Percentiles rank a stretch among this genome's conserved stretches.
Evolutionary conservation across 2,797 vertebrate species (phyloP).

Genomic region (Poecilia gillii): DNA sequence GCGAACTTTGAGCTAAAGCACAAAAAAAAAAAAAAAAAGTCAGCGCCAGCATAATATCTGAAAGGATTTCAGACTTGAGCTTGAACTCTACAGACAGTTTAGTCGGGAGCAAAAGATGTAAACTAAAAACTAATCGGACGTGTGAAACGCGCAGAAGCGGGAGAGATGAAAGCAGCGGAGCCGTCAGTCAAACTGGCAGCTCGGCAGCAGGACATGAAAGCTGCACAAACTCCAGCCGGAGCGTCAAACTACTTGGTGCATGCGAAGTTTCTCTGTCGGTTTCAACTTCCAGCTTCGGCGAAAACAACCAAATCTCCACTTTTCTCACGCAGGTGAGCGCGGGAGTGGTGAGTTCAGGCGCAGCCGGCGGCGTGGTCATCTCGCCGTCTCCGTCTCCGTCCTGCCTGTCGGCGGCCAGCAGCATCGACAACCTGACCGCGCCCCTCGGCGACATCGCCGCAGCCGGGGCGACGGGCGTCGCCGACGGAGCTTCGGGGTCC

Average conservation of each 20-base stretch:
- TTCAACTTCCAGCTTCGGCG: background rate
- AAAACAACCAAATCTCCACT: background rate
- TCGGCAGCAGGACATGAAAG: conserved; percentile 9
- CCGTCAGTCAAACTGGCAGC: conserved; percentile 3
- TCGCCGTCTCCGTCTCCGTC: conserved; percentile 94
- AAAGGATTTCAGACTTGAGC: background rate
- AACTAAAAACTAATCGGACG: conserved; percentile 14
- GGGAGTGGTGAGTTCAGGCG: conserved; percentile 61
- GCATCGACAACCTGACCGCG: conserved; percentile 92
- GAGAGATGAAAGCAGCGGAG: conserved; percentile 9
- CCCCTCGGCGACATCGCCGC: conserved; percentile 87
- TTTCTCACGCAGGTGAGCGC: conserved; percentile 61
- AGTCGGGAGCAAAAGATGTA: background rate
- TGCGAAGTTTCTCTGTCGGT: background rate
- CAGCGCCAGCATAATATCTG: background rate
- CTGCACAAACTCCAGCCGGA: conserved; percentile 5
- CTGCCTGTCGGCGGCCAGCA: conserved; percentile 95
- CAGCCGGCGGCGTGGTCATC: conserved; percentile 81
- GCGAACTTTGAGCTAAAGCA: background rate
- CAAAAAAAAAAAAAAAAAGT: background rate
- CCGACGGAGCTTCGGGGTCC: conserved; percentile 89
- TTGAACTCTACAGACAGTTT: conserved; percentile 3
- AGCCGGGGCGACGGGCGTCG: conserved; percentile 85
- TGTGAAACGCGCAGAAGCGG: background rate
- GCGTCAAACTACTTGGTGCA: background rate